Base-by-base conservation (phyloP, 2,888 invertebrate species). In the Ormyrus nitidulus region DNA sequence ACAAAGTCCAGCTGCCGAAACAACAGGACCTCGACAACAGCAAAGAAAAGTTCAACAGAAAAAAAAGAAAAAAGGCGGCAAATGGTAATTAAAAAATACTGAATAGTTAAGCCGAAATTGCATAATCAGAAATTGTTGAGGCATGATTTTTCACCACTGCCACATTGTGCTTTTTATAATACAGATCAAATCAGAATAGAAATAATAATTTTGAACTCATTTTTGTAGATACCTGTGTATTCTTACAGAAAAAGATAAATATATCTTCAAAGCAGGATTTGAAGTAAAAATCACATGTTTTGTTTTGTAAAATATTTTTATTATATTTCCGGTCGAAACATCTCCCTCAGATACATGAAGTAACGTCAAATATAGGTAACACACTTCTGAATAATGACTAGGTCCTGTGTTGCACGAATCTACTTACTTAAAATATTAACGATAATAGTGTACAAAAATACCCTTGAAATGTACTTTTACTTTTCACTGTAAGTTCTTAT, bases 31-130 rank as follows among this genome's bases (percentile, higher is more conserved):
- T 78, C 93, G 95, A n/a, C 95, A 95, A 90, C 94, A 95, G 85
- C 93, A 95, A 84, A 91, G 93, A 58, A 95, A 95, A 86, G 94
- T 94, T 74, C 94, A 94, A 80, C 94, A 94, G 88, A 94, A 95
- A 89, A 95, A 95, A 89, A 95, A 95, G 91, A 95, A 95, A 88
- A 93, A 93, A 85, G 93, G 93, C 70, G 92, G 93, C 19, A 92
- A 91, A 81, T 91, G 91, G 91, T 92, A 88, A 90, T 84, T 68
- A 2, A 79, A 44, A 46, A 46, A 66, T 48, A 34, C 10, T 51
- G 58, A 69, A 19, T 48, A 44, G 53, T n/a, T 11, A 51, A 51
- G 34, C 34, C 34, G 34, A 34, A 34, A 34, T 76, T 58, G 19
- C 71, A 72, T 61, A 54, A 64, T 56, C 4, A 62, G n/a, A 56